Percentiles rank a stretch among this genome's conserved stretches.
Evolutionary conservation across 2,113 vertebrate species (phyloP).

Genomic region (Dermatemys mawii): DNA sequence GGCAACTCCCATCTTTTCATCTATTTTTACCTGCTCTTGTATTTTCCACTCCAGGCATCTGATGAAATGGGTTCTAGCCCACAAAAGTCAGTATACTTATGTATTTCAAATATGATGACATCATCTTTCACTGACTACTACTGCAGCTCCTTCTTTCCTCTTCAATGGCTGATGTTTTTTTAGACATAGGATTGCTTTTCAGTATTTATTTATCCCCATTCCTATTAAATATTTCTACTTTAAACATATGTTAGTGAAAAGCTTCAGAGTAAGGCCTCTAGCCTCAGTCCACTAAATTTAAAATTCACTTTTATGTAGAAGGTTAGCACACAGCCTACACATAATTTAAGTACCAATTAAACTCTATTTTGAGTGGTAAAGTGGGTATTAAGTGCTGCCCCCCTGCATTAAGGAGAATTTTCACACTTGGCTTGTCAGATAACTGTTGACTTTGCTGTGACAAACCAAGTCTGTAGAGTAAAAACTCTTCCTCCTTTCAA

Average conservation of each 20-base stretch:
- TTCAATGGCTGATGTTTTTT: background rate
- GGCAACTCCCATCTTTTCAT: too few relatives aligned
- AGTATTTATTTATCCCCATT: background rate
- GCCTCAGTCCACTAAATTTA: background rate
- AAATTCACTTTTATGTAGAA: background rate
- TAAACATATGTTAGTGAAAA: background rate
- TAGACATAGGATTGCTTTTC: background rate
- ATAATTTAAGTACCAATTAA: background rate
- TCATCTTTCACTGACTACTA: background rate
- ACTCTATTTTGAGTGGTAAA: background rate
- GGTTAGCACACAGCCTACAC: background rate
- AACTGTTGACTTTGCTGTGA: background rate
- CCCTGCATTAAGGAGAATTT: background rate
- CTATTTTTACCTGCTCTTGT: too few relatives aligned
- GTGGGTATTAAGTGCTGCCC: background rate
- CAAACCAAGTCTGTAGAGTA: background rate
- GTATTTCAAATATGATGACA: background rate
- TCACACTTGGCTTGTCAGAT: background rate
- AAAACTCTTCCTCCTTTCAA: background rate
- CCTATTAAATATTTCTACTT: background rate
- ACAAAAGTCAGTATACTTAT: background rate
- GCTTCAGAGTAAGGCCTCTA: background rate
- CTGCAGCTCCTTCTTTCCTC: background rate
- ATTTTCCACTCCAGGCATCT: too few relatives aligned
- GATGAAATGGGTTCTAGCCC: too few relatives aligned